These are phyloP conservation scores for Hoplias malabaricus DNA, from an alignment of 2,113 vertebrate species.

Conservation along the genomic window DNA sequence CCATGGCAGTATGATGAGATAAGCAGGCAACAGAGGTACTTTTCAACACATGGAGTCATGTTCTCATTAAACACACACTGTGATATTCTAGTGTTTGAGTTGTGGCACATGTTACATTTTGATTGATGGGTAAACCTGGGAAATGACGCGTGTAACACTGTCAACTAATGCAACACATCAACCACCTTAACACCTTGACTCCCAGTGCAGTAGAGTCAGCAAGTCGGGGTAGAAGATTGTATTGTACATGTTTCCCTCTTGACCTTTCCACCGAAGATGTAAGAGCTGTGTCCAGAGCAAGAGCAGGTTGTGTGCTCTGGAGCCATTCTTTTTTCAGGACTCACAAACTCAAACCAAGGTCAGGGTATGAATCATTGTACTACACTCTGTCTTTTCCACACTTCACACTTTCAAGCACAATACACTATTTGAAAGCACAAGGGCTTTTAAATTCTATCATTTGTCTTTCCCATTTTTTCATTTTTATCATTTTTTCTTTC, in stretches of 20 bases:
- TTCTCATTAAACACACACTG: conserved; percentile 45
- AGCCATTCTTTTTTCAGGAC: conserved; percentile 20
- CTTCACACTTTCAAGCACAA: background rate
- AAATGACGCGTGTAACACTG: background rate
- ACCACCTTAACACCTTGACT: conserved; percentile 37
- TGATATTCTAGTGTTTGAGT: background rate
- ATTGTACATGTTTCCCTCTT: conserved; percentile 31
- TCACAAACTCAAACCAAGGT: background rate
- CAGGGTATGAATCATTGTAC: no score
- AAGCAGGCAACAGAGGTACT: conserved; percentile 25
- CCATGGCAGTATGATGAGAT: background rate
- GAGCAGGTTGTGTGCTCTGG: conserved; percentile 1
- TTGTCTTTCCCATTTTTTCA: no score
- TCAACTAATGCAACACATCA: conserved; percentile 18
- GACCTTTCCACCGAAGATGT: conserved; percentile 30
- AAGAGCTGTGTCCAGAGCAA: conserved; percentile 1
- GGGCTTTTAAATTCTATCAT: no score
- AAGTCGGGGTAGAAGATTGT: conserved; percentile 23
- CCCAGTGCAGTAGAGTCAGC: background rate
- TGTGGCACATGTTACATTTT: background rate
- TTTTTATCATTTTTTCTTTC: background rate
- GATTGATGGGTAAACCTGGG: conserved; percentile 3
- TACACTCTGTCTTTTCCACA: conserved; percentile 15
- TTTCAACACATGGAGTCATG: conserved; percentile 40
- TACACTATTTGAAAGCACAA: background rate